Conservation (phyloP, 1,140 invertebrate species). For the Sinella curviseta region DNA sequence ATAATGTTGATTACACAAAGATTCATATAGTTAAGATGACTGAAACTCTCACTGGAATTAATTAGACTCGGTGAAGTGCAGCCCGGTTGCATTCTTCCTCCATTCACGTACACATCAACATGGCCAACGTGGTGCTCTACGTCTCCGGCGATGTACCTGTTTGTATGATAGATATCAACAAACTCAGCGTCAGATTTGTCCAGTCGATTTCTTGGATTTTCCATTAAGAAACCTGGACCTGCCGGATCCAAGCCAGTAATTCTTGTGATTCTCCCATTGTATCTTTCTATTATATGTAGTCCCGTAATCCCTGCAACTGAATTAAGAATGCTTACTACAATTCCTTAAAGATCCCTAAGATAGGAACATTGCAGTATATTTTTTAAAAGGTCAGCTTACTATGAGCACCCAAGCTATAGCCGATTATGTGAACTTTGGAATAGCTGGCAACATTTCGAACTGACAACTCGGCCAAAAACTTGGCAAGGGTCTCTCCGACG, state of each 20-base stretch:
- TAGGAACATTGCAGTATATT: neutral
- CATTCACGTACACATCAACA: neutral
- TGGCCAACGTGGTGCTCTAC: neutral
- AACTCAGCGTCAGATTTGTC: slow-evolving; percentile 59
- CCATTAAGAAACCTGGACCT: slow-evolving; percentile 57
- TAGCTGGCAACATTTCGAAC: neutral
- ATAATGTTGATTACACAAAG: neutral
- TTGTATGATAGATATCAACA: slow-evolving; percentile 56
- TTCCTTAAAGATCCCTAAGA: neutral
- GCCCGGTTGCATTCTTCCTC: neutral
- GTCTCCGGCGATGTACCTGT: neutral
- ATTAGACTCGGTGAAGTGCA: neutral
- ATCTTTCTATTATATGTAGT: neutral
- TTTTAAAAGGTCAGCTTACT: neutral
- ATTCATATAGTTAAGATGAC: neutral
- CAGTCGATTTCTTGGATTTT: slow-evolving; percentile 52
- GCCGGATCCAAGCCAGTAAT: slow-evolving; percentile 61
- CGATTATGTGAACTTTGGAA: neutral
- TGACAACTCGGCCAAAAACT: neutral
- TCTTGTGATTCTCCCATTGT: neutral
- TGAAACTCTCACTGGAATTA: neutral
- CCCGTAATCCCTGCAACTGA: neutral
- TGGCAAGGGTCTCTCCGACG: neutral
- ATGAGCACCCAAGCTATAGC: neutral
- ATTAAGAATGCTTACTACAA: neutral